phyloP scores from a whole-genome alignment of 2,113 vertebrate species.

The Columba janthina region DNA sequence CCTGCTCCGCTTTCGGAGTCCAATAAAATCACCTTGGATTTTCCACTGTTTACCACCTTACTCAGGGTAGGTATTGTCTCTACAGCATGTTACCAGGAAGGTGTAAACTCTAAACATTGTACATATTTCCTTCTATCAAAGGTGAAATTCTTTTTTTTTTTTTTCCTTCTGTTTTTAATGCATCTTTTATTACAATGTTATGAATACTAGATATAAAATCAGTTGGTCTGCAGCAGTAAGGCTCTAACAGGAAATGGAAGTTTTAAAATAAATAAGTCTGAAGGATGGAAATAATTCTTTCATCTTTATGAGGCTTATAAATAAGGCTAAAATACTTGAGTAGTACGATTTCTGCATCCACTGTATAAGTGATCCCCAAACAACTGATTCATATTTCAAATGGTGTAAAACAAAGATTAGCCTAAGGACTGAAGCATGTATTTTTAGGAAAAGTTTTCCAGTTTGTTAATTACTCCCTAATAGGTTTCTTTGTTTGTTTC shows the following conservation, averaged over 20 bases:
- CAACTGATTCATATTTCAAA: background rate
- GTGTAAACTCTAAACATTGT: background rate
- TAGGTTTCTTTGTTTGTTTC: background rate
- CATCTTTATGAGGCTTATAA: background rate
- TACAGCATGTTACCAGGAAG: background rate
- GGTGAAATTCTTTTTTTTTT: background rate
- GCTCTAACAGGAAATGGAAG: background rate
- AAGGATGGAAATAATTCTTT: background rate
- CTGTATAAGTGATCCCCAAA: fast-evolving
- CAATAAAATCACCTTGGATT: background rate
- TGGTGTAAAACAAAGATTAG: background rate
- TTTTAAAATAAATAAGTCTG: background rate
- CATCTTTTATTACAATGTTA: background rate
- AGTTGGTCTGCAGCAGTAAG: background rate
- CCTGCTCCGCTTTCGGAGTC: background rate
- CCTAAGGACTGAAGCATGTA: background rate
- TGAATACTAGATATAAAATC: background rate
- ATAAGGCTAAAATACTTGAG: background rate
- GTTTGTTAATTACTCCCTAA: background rate
- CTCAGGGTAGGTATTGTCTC: fast-evolving
- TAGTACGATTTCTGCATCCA: background rate
- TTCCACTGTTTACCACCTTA: background rate
- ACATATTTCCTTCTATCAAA: background rate
- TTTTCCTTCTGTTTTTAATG: background rate
- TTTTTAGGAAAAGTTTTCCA: background rate